Base-by-base conservation (phyloP, 2,888 invertebrate species). In the Emmelina monodactyla region DNA sequence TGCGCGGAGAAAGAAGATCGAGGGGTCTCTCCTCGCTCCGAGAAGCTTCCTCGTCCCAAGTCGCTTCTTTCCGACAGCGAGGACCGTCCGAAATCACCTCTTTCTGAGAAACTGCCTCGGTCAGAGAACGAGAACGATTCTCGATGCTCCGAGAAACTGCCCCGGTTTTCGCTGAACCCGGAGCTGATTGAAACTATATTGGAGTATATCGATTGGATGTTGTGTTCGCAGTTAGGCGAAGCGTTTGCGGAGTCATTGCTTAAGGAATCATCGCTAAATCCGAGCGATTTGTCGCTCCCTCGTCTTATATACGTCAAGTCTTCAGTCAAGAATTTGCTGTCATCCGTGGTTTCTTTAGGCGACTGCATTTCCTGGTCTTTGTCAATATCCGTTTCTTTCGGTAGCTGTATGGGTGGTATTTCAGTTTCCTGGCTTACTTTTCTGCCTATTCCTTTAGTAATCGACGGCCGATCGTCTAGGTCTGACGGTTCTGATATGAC, bases 381-480 rank as follows among this genome's bases (percentile, higher is more conserved):
- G 2, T 57, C 57, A 1, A 39, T 25, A 4, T 44, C 46, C 10
- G 39, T 2, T 6, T 50, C 49, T 13, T 55, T 56, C 2, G 50
- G 40, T 1, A 50, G 37, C 19, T 62, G 58, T 2, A 58, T 46
- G 3, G 37, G 55, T 28, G 38, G 51, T 15, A 35, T 47, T n/a
- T 86, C 86, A 1, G 76, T 82, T 42, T 88, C 88, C 31, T 86
- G 82, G 35, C 88, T 88, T 2, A 85, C 83, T 47, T 88, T 88
- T 29, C 88, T 72, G 0, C 89, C 88, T 15, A 88, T 88, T 0
- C 92, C 92, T 37, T 88, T 84, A 0, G 90, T 91, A 38, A 92
- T 92, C 1, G 91, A 91, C 0, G 92, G 92, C 63, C 88, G 82
- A 42, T 86, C 86, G 38, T 83, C 83, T 14, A 81, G 40, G 42